A percentile compares a stretch with the other conserved stretches of the same genome.
These are phyloP conservation scores for Centropus bengalensis DNA, from an alignment of 2,113 vertebrate species.

Conservation along the genomic window DNA sequence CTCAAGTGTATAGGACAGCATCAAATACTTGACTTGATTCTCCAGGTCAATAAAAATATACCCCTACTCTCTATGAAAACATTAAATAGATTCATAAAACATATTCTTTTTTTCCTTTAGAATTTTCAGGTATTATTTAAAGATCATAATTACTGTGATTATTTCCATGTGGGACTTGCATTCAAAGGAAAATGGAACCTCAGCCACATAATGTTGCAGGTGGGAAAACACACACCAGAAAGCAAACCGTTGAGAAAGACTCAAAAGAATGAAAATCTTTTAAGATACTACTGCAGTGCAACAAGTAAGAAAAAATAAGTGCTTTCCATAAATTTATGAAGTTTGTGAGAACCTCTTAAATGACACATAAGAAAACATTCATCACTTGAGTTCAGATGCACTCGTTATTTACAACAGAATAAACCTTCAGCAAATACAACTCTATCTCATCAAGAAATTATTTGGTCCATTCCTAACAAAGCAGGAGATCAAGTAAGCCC, in stretches of 20 bases:
- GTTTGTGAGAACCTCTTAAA: not conserved
- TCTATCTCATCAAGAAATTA: not conserved
- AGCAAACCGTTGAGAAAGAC: not conserved
- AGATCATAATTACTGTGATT: not conserved
- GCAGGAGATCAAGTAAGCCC: not conserved
- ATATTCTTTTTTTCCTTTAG: not conserved
- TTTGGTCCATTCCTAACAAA: not conserved
- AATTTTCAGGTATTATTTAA: not conserved
- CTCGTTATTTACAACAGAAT: not conserved
- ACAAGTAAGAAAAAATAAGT: not conserved
- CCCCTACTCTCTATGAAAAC: no score
- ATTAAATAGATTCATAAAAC: not conserved
- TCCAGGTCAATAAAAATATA: not conserved
- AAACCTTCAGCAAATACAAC: accelerated
- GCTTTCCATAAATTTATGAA: accelerated
- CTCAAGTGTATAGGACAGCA: not conserved
- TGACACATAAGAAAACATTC: not conserved
- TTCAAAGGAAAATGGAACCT: not conserved
- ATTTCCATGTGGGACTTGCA: not conserved
- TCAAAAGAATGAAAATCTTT: not conserved
- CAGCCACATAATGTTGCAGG: not conserved
- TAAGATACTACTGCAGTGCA: not conserved
- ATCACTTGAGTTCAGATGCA: not conserved
- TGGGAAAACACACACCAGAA: not conserved
- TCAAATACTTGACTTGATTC: not conserved